Evolutionary conservation across 2,888 invertebrate species (phyloP).

Genomic region (Harmothoe impar): DNA sequence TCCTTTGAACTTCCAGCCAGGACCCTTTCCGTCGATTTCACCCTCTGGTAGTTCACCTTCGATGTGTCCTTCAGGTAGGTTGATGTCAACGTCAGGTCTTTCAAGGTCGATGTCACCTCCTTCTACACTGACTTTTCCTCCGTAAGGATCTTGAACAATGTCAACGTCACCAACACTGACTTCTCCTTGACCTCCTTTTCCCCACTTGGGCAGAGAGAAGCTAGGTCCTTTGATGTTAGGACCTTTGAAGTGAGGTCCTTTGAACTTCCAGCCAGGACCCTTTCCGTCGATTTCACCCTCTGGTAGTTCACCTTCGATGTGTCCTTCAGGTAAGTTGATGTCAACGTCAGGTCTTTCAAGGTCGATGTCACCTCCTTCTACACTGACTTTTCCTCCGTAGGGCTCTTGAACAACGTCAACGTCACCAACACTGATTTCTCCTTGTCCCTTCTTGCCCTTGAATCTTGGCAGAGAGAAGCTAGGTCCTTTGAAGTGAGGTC

Average conservation of each 20-base stretch:
- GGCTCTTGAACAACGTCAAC: constrained; percentile 47
- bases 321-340: neutral
- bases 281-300: constrained; percentile 5
- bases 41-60: constrained; percentile 56
- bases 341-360: constrained; percentile 33
- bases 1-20: neutral
- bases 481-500: constrained; percentile 35
- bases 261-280: constrained; percentile 17
- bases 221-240: constrained; percentile 32
- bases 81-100: neutral
- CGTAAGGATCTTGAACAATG: constrained; percentile 45
- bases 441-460: neutral
- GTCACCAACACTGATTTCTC: constrained; percentile 43
- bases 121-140: constrained; percentile 33
- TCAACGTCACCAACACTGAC: constrained; percentile 58
- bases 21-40: neutral
- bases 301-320: constrained; percentile 28
- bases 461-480: constrained; percentile 17
- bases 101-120: constrained; percentile 11
- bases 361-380: constrained; percentile 20
- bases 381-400: constrained; percentile 24
- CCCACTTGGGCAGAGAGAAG: constrained; percentile 45
- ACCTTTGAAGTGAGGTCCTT: neutral
- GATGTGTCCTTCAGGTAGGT: constrained; percentile 22
- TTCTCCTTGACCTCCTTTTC: constrained; percentile 51